Base-by-base conservation (phyloP, 2,113 vertebrate genomes). In the Colius striatus region DNA sequence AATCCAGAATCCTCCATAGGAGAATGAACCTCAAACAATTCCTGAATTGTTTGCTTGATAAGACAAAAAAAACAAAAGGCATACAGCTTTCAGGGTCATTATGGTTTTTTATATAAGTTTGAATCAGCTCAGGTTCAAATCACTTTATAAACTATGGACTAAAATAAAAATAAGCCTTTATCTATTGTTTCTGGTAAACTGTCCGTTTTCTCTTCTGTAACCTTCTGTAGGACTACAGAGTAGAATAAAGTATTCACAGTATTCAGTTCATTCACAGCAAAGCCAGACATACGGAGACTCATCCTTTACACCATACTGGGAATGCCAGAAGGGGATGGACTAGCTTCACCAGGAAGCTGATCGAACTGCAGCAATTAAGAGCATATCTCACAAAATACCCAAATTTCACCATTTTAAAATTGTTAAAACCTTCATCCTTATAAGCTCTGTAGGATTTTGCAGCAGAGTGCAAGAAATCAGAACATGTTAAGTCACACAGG, bases 21-120 rank as follows among this genome's bases (percentile, higher is more conserved):
- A 20, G 98, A 98, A 98, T 99, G 98, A 86, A 99, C 98, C 95
- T 99, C 99, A 97, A 99, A 99, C 62, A 99, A 98, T 94, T 99
- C 99, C 95, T 99, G 99, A 96, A 99, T 99, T 1, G 99, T 99
- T 97, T 99, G 98, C 99, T 99, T 87, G 60, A 36, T 81, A 84
- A 70, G 41, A 43, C 22, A 66, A 53, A 17, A 8, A 16, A 54
- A 43, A 75, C 26, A 67, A 41, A 72, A 45, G 10, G 57, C 4
- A 71, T 66, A 79, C 26, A 79, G 41, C 7, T 81, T 84, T 82
- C 2, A 5, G 43, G 30, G 93, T 5, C 4, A 67, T 14, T 74
- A 15, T 38, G 0, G 1, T n/a, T 86, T 87, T 51, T 43, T 11
- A 23, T 53, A 1, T 41, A 68, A 55, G 9, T 61, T 43, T 41